Base-by-base conservation (phyloP, 1,140 invertebrate genomes). In the Cardiocondyla obscurior region DNA sequence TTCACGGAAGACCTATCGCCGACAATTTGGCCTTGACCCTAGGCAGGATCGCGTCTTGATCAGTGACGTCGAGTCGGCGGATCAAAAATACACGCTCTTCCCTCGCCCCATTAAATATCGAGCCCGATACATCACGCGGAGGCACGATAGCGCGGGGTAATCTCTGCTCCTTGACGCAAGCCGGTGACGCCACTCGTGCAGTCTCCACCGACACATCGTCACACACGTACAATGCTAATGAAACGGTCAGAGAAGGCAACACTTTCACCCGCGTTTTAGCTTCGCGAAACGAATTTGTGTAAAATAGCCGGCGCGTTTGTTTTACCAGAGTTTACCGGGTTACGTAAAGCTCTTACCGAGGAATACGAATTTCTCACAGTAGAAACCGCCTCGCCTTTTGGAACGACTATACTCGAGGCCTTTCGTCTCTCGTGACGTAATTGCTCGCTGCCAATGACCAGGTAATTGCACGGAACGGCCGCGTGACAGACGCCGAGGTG, bases 261-360 rank as follows among this genome's bases (percentile, higher is more conserved):
- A 67, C 84, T 84, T 85, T 85, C 84, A 79, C 84, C 49, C 44
- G 44, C 30, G 82, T 22, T n/a, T n/a, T 55, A 36, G 51, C 69
- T 70, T 83, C 65, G 58, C 58, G 81, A 85, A 84, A 65, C 33
- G 39, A 72, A 53, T 70, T 84, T 70, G 12, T 64, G 55, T 10
- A 67, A 73, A 83, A 67, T 46, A 83, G n/a, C 7, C 42, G 39
- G 7, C 25, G 8, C n/a, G 44, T 79, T 60, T 44, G 39, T 62
- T 16, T 62, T 62, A 62, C 33, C 39, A 19, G 39, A 6, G 8
- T 6, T 58, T 58, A 25, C 36, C 39, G n/a, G 30, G 60, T 83
- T 84, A 62, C 65, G 44, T 72, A 84, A 82, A 55, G 22, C 36
- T 55, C 79, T 70, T 72, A 42, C 53, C 28, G 44, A 82, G 19